These are phyloP conservation scores for Dromiciops gliroides DNA, from an alignment of 2,113 vertebrate species.

Conservation along the genomic window DNA sequence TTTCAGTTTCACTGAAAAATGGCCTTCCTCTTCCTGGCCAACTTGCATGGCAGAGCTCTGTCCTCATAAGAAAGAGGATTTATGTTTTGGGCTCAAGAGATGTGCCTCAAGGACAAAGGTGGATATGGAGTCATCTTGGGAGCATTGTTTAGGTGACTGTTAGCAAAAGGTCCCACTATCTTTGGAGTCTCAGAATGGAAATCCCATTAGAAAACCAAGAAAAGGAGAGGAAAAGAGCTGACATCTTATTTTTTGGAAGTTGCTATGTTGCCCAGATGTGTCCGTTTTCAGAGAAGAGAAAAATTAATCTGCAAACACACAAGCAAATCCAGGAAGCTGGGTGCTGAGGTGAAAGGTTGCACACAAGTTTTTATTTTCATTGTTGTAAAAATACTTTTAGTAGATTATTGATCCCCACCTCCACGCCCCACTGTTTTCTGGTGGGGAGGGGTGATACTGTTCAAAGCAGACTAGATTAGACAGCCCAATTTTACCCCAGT, in stretches of 20 bases:
- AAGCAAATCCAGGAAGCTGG: not conserved
- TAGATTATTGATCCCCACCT: too few relatives aligned
- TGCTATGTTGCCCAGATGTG: not conserved
- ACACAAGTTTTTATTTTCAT: conserved; percentile 44
- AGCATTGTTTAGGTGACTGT: not conserved
- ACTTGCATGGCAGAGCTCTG: not conserved
- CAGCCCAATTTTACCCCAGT: not conserved
- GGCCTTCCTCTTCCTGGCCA: not conserved
- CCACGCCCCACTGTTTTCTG: too few relatives aligned
- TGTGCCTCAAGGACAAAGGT: not conserved
- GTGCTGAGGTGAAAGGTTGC: not conserved
- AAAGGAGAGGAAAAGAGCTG: not conserved
- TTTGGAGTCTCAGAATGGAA: not conserved
- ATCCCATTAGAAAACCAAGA: not conserved
- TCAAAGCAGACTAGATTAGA: not conserved
- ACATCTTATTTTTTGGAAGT: not conserved
- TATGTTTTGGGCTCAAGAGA: not conserved
- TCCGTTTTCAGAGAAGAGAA: not conserved
- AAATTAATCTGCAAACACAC: not conserved
- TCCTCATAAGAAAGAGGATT: not conserved
- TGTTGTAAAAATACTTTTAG: conserved; percentile 29
- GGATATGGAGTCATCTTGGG: not conserved
- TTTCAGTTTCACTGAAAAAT: not conserved
- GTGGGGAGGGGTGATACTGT: not conserved
- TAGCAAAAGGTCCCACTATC: not conserved